Percentiles rank a stretch among this genome's conserved stretches.
Evolutionary conservation across 2,888 invertebrate species (phyloP).

Genomic region (Ischnura elegans): DNA sequence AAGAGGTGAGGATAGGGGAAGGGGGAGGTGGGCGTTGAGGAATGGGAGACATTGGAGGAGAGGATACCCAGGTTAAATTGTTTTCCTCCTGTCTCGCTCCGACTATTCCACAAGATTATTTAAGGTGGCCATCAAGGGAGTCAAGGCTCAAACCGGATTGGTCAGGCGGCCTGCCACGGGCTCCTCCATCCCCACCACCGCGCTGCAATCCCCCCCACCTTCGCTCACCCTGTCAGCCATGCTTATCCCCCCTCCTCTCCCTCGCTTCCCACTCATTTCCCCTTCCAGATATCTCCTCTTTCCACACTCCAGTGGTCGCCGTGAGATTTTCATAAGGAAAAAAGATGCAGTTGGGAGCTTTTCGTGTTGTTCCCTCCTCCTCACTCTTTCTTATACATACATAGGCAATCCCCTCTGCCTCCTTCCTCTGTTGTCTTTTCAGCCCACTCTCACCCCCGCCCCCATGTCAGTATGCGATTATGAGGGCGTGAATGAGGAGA

Average conservation of each 20-base stretch:
- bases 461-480: background rate
- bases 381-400: background rate
- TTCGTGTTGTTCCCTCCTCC: conserved; percentile 7
- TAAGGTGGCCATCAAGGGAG: conserved; percentile 52
- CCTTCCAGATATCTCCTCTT: background rate
- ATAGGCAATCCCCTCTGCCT: background rate
- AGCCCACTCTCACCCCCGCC: background rate
- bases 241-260: background rate
- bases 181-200: background rate
- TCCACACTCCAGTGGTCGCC: conserved; percentile 20
- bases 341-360: conserved; percentile 7
- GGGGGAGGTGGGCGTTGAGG: background rate
- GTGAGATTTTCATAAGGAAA: conserved; percentile 6
- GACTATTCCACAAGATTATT: conserved; percentile 45
- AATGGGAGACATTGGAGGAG: background rate
- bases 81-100: conserved; percentile 50
- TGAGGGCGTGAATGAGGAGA: background rate
- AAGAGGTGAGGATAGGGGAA: background rate
- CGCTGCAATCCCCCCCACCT: no score
- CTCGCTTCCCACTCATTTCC: background rate
- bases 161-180: background rate
- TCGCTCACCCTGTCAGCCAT: background rate
- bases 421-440: background rate
- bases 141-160: conserved; percentile 46
- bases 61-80: conserved; percentile 39